Evolutionary conservation across 2,113 vertebrate species (phyloP).

Genomic region (Silurus asotus): DNA sequence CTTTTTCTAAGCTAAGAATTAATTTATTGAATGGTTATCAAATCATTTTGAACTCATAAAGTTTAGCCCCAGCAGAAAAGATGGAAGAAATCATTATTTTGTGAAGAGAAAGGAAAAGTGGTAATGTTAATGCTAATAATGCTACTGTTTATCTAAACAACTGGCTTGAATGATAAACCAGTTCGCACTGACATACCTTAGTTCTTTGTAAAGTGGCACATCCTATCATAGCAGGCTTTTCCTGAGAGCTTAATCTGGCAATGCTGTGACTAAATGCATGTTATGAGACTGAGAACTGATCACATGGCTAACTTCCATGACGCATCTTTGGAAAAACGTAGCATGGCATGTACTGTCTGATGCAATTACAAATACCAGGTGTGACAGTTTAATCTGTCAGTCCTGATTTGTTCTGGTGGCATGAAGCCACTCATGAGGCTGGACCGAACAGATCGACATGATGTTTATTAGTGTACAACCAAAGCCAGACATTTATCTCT

Average conservation of each 20-base stretch:
- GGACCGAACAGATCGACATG: background rate
- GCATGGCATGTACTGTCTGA: conserved; percentile 19
- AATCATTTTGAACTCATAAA: background rate
- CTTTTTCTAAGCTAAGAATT: no score
- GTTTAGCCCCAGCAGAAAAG: background rate
- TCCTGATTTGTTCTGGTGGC: conserved; percentile 9
- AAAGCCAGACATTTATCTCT: background rate
- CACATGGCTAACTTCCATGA: background rate
- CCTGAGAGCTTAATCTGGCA: background rate
- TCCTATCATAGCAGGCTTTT: background rate
- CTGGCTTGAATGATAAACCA: background rate
- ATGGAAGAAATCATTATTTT: background rate
- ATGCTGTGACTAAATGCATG: background rate
- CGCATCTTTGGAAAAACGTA: conserved; percentile 3
- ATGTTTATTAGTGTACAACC: conserved; percentile 5
- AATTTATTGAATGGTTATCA: background rate
- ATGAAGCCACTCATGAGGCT: background rate
- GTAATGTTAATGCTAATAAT: background rate
- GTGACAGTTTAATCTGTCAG: conserved; percentile 23
- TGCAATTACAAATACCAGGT: conserved; percentile 19
- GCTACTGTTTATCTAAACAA: background rate
- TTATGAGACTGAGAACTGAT: background rate
- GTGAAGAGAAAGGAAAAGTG: background rate
- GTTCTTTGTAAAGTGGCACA: background rate
- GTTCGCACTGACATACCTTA: background rate